Percentiles rank a stretch among this genome's conserved stretches.
Conservation (phyloP, 2,113 vertebrate species). For the Macrotus californicus region DNA sequence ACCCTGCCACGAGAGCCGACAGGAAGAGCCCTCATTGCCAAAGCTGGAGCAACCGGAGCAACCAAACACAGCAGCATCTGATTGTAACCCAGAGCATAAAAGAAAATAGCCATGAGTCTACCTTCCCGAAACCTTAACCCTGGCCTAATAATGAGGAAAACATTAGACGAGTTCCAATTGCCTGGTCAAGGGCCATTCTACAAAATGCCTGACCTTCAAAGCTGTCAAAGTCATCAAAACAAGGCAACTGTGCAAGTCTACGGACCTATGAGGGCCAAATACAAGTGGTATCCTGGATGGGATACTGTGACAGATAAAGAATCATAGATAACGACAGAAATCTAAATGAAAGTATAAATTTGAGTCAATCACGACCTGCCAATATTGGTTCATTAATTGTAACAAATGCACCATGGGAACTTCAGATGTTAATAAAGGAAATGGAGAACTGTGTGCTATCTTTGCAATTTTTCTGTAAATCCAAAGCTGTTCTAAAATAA, state of each 20-base stretch:
- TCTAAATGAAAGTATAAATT: neutral
- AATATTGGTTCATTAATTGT: neutral
- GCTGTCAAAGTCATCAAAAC: neutral
- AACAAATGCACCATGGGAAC: neutral
- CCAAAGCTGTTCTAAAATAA: neutral
- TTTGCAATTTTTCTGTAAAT: neutral
- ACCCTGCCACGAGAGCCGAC: neutral
- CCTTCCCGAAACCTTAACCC: neutral
- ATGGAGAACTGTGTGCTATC: neutral
- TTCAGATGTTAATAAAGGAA: neutral
- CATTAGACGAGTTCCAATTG: neutral
- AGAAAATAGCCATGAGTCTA: neutral
- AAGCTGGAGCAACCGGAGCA: neutral
- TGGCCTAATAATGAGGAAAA: neutral
- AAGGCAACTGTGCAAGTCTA: neutral
- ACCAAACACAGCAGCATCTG: neutral
- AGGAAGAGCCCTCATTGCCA: neutral
- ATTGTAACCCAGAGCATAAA: neutral
- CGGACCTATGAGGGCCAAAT: neutral
- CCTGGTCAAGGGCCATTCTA: neutral
- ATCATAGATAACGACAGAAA: neutral
- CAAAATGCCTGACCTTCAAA: neutral
- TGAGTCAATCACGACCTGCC: neutral
- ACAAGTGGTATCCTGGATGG: neutral
- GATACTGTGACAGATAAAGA: neutral